Percentiles rank a stretch among this genome's conserved stretches.
Evolutionary conservation across 2,113 vertebrate genomes (phyloP).

Genomic region (Tragelaphus imberbis): DNA sequence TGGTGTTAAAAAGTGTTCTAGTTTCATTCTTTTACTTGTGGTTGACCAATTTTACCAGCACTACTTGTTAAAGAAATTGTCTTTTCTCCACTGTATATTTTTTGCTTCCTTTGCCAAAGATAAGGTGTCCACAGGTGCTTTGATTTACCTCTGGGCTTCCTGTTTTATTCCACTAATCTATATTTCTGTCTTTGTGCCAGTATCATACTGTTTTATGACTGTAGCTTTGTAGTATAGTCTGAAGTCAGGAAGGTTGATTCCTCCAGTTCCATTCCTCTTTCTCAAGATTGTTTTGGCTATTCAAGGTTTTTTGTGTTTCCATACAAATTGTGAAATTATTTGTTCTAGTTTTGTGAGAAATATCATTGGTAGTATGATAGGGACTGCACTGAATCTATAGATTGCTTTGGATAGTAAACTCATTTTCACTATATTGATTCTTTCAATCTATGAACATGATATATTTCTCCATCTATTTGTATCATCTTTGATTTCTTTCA

Average conservation of each 20-base stretch:
- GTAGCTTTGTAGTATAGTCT: neutral
- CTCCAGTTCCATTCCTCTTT: neutral
- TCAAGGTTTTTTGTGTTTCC: neutral
- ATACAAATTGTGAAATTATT: neutral
- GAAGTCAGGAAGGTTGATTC: neutral
- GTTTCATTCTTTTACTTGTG: neutral
- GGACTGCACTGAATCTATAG: neutral
- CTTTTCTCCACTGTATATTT: neutral
- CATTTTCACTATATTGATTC: neutral
- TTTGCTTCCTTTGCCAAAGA: neutral
- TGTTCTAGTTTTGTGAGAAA: neutral
- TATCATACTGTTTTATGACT: neutral
- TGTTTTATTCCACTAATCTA: neutral
- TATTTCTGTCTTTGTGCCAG: neutral
- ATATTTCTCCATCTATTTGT: neutral
- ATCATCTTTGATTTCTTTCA: neutral
- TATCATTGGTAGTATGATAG: neutral
- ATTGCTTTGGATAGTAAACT: neutral
- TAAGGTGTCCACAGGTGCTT: neutral
- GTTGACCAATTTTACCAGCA: neutral
- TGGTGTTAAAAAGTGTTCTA: neutral
- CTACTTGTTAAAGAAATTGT: neutral
- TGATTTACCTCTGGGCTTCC: neutral
- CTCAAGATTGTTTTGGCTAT: neutral
- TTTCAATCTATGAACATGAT: neutral